Base-by-base conservation (phyloP, 2,888 invertebrate species). In the Horisme vitalbata region DNA sequence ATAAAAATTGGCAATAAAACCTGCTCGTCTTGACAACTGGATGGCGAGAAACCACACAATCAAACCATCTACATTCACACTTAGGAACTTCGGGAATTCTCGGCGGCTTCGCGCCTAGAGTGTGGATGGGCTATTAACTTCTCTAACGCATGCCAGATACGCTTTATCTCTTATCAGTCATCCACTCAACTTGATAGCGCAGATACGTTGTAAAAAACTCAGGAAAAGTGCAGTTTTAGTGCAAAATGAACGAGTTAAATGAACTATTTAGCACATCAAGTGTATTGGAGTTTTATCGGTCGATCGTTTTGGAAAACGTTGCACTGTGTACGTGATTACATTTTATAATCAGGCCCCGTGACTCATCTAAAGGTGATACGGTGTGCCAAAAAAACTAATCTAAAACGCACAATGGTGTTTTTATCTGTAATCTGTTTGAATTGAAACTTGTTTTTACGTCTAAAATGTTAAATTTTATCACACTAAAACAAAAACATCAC, bases 201-300 rank as follows among this genome's bases (percentile, higher is more conserved):
- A 55, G 50, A 58, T 61, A 63, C 50, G 46, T 34, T 37, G 21
- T 34, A 55, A 49, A 45, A 51, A 48, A 24, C 41, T 47, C 34
- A 47, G 46, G 24, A 30, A 53, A 54, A 45, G 34, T 4, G 45
- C 37, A 15, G 21, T 44, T 52, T 26, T 44, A 36, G 36, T 36
- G 1, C 13, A 71, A 68, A 57, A 81, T 81, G 80, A 64, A 73
- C 55, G 75, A 76, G 39, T 59, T 58, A 39, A 66, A 68, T 51
- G 70, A 79, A 43, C 55, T 69, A 36, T 68, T 65, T 39, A 67
- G 65, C 57, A 64, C 66, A 9, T 70, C 68, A 59, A 76, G 59
- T 58, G 70, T 81, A n/a, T 41, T 81, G 14, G 83, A 83, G 20
- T 79, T 79, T 55, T 81, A 81, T 55, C 60, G 78, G 36, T 68